Evolutionary conservation across 2,113 vertebrate genomes (phyloP).

Genomic region (Strix uralensis): DNA sequence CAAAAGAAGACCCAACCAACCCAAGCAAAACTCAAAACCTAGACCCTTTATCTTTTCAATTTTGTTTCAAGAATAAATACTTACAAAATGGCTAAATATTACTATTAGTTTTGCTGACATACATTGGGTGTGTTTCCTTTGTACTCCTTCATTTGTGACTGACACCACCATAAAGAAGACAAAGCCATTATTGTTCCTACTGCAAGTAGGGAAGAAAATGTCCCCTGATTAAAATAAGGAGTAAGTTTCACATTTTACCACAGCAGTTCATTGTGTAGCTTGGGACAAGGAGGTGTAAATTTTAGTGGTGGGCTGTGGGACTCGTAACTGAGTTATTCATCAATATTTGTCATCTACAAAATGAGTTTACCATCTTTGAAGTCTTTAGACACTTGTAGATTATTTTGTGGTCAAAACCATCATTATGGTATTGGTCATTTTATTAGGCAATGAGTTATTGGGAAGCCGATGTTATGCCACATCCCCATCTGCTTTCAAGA

Average conservation of each 20-base stretch:
- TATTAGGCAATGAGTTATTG: background rate
- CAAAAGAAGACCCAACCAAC: background rate
- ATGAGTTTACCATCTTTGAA: background rate
- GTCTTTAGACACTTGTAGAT: background rate
- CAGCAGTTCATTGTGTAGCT: background rate
- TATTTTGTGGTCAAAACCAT: conserved; percentile 21
- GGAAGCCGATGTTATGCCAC: background rate
- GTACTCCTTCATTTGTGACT: background rate
- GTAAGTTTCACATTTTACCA: background rate
- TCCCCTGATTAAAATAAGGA: background rate
- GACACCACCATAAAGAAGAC: background rate
- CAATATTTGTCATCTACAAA: background rate
- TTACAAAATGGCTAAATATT: background rate
- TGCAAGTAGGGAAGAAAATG: background rate
- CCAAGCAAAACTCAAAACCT: background rate
- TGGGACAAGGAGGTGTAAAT: background rate
- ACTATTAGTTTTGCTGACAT: background rate
- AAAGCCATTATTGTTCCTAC: background rate
- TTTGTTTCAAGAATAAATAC: background rate
- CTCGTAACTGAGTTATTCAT: background rate
- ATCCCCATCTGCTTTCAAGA: conserved; percentile 1
- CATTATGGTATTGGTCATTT: background rate
- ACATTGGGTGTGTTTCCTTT: background rate
- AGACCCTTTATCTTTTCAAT: background rate
- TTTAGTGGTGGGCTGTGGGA: background rate